Evolutionary conservation across 2,888 invertebrate genomes (phyloP).

Genomic region (Sesamia inferens): DNA sequence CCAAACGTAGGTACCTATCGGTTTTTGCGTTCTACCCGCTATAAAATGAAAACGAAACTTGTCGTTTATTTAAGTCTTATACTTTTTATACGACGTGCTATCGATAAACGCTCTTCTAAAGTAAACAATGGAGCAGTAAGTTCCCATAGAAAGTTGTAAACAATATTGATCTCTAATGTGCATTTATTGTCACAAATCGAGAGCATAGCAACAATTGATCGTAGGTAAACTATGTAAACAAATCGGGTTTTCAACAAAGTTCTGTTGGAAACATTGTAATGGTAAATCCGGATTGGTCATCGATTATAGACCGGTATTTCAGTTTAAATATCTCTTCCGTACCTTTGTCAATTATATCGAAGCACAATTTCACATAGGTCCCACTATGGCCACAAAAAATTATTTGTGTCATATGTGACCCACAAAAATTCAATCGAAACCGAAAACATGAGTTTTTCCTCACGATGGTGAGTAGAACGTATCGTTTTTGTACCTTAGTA

Average conservation of each 20-base stretch:
- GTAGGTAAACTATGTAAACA: conserved; percentile 30
- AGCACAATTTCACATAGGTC: conserved; percentile 2
- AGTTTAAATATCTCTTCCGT: neutral
- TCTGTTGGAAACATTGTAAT: conserved; percentile 9
- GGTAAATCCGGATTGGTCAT: conserved; percentile 19
- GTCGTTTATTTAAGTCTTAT: conserved; percentile 27
- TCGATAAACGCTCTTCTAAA: conserved; percentile 53
- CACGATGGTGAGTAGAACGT: neutral
- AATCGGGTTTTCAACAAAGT: conserved; percentile 14
- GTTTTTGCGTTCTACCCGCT: conserved; percentile 24
- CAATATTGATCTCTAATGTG: conserved; percentile 70
- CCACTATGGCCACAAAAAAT: neutral
- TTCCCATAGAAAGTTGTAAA: conserved; percentile 86
- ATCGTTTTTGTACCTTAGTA: too few species aligned
- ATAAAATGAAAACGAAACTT: conserved; percentile 60
- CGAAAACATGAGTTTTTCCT: neutral
- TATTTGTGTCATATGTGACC: neutral
- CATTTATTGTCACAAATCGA: conserved; percentile 65
- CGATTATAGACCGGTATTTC: conserved; percentile 31
- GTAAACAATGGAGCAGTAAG: conserved; percentile 74
- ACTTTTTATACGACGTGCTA: conserved; percentile 42
- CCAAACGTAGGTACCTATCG: neutral
- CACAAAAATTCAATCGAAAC: neutral
- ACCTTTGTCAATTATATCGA: conserved; percentile 1
- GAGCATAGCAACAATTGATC: conserved; percentile 54